These are phyloP conservation scores for Atractosteus spatula DNA, from an alignment of 2,113 vertebrate genomes.

Conservation along the genomic window DNA sequence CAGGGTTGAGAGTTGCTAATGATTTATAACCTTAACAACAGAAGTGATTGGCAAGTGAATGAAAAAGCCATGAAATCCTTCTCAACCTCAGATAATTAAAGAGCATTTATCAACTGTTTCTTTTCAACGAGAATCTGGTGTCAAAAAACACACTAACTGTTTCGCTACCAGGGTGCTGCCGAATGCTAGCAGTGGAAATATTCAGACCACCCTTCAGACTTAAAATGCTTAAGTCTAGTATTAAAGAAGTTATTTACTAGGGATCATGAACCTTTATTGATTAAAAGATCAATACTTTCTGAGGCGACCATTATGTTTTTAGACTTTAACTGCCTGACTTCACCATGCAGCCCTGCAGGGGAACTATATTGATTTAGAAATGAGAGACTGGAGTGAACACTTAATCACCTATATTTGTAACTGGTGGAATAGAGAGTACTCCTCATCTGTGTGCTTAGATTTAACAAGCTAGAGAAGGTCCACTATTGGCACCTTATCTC, in stretches of 20 bases:
- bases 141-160: background rate
- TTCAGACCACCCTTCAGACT: background rate
- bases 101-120: slow-evolving; percentile 44
- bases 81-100: slow-evolving; percentile 53
- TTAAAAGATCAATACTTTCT: slow-evolving; percentile 26
- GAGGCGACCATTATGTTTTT: slow-evolving; percentile 13
- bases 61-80: slow-evolving; percentile 28
- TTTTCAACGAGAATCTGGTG: background rate
- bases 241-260: slow-evolving; percentile 21
- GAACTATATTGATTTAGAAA: background rate
- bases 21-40: slow-evolving; percentile 48
- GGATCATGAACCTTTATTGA: slow-evolving; percentile 15
- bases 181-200: background rate
- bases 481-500: too few species aligned
- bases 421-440: too few species aligned
- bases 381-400: background rate
- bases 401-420: background rate
- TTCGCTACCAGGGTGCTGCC: background rate
- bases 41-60: slow-evolving; percentile 48
- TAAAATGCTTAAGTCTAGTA: background rate
- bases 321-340: background rate
- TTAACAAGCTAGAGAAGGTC: background rate
- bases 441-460: background rate
- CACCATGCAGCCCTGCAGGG: background rate
- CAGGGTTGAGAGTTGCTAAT: slow-evolving; percentile 31